Conservation (phyloP, 1,140 invertebrate species). For the Propsilocerus akamusi region DNA sequence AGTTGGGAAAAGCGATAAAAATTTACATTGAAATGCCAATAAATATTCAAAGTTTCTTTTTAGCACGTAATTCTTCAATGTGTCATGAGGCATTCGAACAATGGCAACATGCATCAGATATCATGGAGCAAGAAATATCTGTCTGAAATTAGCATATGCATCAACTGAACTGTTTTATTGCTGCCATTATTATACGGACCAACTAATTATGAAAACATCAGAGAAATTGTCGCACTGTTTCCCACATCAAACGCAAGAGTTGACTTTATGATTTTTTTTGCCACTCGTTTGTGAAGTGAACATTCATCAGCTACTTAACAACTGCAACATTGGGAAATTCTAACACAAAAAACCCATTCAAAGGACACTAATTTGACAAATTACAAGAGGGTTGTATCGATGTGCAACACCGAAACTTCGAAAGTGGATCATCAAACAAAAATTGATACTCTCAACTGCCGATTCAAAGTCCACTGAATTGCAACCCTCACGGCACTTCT, state of each 20-base stretch:
- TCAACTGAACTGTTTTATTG: too few species aligned
- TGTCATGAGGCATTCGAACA: not conserved
- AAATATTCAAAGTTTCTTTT: conserved; percentile 1
- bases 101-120: not conserved
- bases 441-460: too few species aligned
- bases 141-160: too few species aligned
- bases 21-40: conserved; percentile 4
- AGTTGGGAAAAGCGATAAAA: not conserved
- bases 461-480: too few species aligned
- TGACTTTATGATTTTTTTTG: conserved; percentile 3
- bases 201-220: conserved; percentile 2
- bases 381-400: not conserved
- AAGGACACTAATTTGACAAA: conserved; percentile 1
- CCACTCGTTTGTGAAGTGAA: too few species aligned
- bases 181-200: not conserved
- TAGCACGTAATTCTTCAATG: conserved; percentile 2
- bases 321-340: not conserved
- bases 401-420: not conserved
- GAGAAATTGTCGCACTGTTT: not conserved
- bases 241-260: conserved; percentile 2
- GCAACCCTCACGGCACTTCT: too few species aligned
- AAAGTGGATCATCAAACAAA: not conserved
- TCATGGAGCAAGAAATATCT: too few species aligned
- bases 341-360: too few species aligned
- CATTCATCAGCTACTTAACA: too few species aligned